A percentile compares a stretch with the other conserved stretches of the same genome.
Evolutionary conservation across 2,797 vertebrate species (phyloP).

Genomic region (Falco naumanni): DNA sequence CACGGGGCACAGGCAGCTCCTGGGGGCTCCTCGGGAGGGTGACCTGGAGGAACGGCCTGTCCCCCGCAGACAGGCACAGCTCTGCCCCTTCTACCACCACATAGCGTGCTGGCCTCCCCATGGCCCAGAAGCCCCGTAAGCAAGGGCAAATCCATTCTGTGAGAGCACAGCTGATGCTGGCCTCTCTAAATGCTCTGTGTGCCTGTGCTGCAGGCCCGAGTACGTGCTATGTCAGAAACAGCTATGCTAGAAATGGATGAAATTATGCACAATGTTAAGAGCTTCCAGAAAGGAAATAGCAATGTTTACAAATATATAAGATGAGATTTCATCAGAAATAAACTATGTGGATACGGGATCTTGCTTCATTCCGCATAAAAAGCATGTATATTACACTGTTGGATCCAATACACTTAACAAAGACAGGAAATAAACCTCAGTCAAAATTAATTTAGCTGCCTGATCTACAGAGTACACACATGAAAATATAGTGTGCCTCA

Average conservation of each 20-base stretch:
- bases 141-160: not conserved
- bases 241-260: not conserved
- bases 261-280: not conserved
- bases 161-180: not conserved
- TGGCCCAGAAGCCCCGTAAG: not conserved
- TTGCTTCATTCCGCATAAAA: not conserved
- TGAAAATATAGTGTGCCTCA: not conserved
- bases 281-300: conserved; percentile 19
- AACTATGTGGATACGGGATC: not conserved
- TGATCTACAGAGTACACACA: not conserved
- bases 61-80: not conserved
- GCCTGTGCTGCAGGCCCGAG: not conserved
- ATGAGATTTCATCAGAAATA: conserved; percentile 14
- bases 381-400: not conserved
- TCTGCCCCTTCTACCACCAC: not conserved
- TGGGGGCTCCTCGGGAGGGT: not conserved
- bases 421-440: not conserved
- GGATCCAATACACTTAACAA: not conserved
- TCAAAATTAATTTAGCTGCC: not conserved
- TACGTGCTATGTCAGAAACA: not conserved
- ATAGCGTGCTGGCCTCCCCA: fast-evolving
- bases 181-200: fast-evolving
- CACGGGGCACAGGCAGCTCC: not conserved
- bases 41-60: not conserved
- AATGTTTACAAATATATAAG: not conserved